Base-by-base conservation (phyloP, 1,140 invertebrate genomes). In the Diploscapter pachys region DNA sequence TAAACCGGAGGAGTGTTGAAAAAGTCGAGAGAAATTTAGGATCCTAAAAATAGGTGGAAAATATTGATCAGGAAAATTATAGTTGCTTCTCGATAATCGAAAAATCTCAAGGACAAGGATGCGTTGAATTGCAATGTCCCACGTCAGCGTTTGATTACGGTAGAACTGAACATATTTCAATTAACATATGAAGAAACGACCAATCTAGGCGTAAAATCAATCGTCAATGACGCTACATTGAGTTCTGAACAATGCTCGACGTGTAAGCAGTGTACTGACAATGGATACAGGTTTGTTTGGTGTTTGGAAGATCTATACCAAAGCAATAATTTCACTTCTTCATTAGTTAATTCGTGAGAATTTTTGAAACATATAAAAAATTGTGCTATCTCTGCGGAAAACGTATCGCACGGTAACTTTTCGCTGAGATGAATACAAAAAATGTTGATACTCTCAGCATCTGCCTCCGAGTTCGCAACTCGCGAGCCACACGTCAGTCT, bases 221-320 rank as follows among this genome's bases (percentile, higher is more conserved):
- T 78, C 9, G 69, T 78, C 31, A 72, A 71, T 51, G 77, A 78
- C 4, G 77, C 75, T 4, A 73, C 69, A 53, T 54, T 72, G 54
- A 59, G 69, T 55, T 61, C 63, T 6, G 77, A 78, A 9, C n/a
- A 67, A 6, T 78, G 77, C 52, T 50, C 63, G 54, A 51, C 62
- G 2, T 78, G 77, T 51, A 57, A 57, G n/a, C 74, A 78, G 31
- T 78, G 77, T 64, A 78, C 77, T 55, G 61, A 63, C 52, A 77
- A 72, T 56, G 77, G 77, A 67, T 78, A 72, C 71, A 76, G 75
- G 75, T 67, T 31, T 64, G 63, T 13, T 48, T 6, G 51, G 2
- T 65, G 13, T 65, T 65, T 65, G 48, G 51, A 55, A 52, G 6
- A 50, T 68, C 48, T 52, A 68, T 55, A 50, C 8, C 6, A 65